Conservation (phyloP, 2,797 vertebrate genomes). For the Argya squamiceps region DNA sequence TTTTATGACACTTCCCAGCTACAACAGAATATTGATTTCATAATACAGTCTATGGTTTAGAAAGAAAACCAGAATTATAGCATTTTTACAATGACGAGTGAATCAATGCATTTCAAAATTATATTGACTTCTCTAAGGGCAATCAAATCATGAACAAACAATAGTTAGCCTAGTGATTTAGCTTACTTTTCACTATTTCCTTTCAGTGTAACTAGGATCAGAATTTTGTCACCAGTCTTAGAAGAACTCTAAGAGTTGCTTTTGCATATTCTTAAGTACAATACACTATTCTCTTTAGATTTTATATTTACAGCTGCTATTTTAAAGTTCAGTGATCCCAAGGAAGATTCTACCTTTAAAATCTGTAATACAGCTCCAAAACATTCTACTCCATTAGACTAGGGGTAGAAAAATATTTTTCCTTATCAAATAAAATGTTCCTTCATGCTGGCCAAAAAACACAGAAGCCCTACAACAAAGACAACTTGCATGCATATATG, state of each 20-base stretch:
- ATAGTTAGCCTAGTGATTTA: not conserved
- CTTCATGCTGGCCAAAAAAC: not conserved
- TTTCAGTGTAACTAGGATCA: not conserved
- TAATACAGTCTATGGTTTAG: not conserved
- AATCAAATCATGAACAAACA: conserved; percentile 15
- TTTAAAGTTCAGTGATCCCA: conserved; percentile 24
- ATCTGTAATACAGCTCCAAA: not conserved
- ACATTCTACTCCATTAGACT: not conserved
- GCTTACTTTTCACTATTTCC: conserved; percentile 1
- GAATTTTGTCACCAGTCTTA: not conserved
- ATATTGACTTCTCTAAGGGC: conserved; percentile 8
- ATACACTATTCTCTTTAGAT: not conserved
- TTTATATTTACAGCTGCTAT: conserved; percentile 6
- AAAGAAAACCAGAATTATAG: conserved; percentile 14
- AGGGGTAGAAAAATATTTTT: not conserved
- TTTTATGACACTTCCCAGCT: conserved; percentile 57
- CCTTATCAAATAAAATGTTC: not conserved
- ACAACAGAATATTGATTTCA: conserved; percentile 56
- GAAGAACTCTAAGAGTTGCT: not conserved
- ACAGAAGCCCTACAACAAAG: not conserved
- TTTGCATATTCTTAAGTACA: conserved; percentile 32
- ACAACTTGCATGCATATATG: not conserved
- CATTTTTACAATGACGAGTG: conserved; percentile 15
- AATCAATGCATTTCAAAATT: conserved; percentile 37
- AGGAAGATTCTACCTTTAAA: conserved; percentile 14